phyloP scores from a whole-genome alignment of 2,888 invertebrate genomes.

The Galerucella pusilla region DNA sequence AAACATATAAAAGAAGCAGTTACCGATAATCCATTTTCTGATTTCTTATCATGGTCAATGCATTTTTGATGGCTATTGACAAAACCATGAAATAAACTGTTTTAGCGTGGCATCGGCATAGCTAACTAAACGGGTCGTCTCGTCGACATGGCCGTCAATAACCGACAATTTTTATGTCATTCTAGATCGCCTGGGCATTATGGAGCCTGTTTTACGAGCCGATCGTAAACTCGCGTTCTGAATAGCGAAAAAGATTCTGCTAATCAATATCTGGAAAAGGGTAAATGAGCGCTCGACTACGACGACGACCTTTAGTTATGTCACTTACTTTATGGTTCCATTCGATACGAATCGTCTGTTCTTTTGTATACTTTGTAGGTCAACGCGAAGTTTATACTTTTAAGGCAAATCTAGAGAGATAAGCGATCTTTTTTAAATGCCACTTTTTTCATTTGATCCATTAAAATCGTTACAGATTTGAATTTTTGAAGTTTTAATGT shows the following conservation, averaged over 20 bases:
- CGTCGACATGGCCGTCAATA: conserved; percentile 24
- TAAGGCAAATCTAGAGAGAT: neutral
- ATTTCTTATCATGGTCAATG: neutral
- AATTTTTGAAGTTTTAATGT: no score
- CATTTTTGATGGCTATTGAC: conserved; percentile 19
- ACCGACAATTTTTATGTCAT: conserved; percentile 37
- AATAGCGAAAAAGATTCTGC: conserved; percentile 36
- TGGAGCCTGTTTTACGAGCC: conserved; percentile 47
- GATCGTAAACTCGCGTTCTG: conserved; percentile 49
- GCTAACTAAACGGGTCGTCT: conserved; percentile 4
- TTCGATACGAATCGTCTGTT: conserved; percentile 12
- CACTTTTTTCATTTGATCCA: neutral
- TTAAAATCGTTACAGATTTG: neutral
- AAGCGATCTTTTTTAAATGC: neutral
- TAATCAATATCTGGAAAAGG: conserved; percentile 37
- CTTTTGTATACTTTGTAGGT: conserved; percentile 20
- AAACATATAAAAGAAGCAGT: neutral
- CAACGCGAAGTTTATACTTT: conserved; percentile 19
- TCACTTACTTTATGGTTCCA: conserved; percentile 17
- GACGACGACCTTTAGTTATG: conserved; percentile 30
- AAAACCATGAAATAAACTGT: conserved; percentile 10
- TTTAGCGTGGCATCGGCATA: neutral
- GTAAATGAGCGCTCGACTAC: conserved; percentile 27
- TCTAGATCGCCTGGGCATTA: conserved; percentile 34
- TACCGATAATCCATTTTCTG: neutral